Conservation (phyloP, 1,140 invertebrate species). For the Tenebrio molitor region DNA sequence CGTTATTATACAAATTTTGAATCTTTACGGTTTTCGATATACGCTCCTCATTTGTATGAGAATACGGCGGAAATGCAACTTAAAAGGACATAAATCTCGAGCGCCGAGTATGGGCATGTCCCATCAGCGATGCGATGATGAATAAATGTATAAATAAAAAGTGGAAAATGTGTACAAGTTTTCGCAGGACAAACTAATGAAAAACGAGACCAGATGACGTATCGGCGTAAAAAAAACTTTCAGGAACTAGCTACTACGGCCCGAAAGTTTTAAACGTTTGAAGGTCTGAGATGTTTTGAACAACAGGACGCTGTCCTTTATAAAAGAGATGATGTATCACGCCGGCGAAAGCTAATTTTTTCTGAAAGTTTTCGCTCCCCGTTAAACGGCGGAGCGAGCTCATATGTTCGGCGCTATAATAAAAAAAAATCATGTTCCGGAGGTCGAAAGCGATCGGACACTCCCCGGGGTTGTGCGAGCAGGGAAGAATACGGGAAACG, state of each 20-base stretch:
- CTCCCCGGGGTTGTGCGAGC: neutral
- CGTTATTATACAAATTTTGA: conserved; percentile 33
- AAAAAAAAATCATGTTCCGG: conserved; percentile 1
- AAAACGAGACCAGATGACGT: neutral
- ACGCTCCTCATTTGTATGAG: conserved; percentile 19
- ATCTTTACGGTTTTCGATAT: conserved; percentile 9
- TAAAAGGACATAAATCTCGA: conserved; percentile 30
- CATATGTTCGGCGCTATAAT: conserved; percentile 12
- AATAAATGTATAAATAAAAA: no score
- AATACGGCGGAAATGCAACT: conserved; percentile 19
- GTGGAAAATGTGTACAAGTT: no score
- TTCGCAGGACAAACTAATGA: no score
- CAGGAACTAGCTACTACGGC: no score
- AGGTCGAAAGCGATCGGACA: conserved; percentile 22
- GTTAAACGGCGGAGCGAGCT: neutral
- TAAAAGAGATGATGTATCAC: conserved; percentile 23
- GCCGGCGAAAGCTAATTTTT: conserved; percentile 8
- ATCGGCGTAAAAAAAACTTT: conserved; percentile 14
- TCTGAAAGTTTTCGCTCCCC: conserved; percentile 17
- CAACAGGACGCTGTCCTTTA: conserved; percentile 27
- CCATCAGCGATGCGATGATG: neutral
- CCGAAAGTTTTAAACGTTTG: conserved; percentile 24
- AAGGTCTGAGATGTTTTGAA: conserved; percentile 31
- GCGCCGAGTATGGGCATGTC: neutral
- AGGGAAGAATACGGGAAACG: neutral